Evolutionary conservation across 2,113 vertebrate species (phyloP), one percentile per base, ranked within the genome.

Genomic region (Dipodomys ordii): DNA sequence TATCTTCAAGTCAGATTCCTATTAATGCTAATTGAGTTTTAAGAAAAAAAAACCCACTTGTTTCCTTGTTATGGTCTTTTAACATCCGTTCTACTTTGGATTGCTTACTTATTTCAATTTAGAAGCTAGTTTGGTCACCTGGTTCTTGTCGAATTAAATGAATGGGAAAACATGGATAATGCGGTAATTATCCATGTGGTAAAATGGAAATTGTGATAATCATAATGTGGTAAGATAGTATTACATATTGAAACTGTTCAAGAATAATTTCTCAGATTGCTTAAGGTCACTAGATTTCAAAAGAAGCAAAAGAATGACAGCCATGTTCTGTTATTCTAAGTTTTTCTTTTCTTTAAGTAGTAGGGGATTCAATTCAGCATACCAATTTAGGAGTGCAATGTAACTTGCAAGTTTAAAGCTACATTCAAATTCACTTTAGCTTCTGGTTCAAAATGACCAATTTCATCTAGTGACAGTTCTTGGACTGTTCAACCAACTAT

Each of bases 351-450:
- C 53, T 57, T 57, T 57, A 13, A 16, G 12, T 57, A 18, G 15
- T 57, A 57, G 53, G 53, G 53, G 16, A 57, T 57, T 57, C 12
- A 57, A 57, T 57, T 16, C 15, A 13, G 12, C 15, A 18, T 57
- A 13, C 53, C 53, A 57, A 57, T 57, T 57, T 57, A 57, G 53
- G 53, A 57, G 3, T 57, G 15, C 15, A 57, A 57, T 46, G 53
- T 28, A 88, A 49, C 23, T 91, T 76, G 9, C 32, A 71, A 39
- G 90, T 94, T 87, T 44, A 90, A 76, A 57, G 22, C 16, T 32
- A 86, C 9, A 32, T 6, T 62, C 8, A 81, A 68, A 46, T 90
- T 62, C 9, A 20, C 20, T 72, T 65, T 68, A 32, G 18, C 13
- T 72, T 65, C n/a, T 76, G 3, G 72, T 68, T 93, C 90, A 4